phyloP scores from a whole-genome alignment of 2,113 vertebrate genomes.

The Ciconia boyciana region DNA sequence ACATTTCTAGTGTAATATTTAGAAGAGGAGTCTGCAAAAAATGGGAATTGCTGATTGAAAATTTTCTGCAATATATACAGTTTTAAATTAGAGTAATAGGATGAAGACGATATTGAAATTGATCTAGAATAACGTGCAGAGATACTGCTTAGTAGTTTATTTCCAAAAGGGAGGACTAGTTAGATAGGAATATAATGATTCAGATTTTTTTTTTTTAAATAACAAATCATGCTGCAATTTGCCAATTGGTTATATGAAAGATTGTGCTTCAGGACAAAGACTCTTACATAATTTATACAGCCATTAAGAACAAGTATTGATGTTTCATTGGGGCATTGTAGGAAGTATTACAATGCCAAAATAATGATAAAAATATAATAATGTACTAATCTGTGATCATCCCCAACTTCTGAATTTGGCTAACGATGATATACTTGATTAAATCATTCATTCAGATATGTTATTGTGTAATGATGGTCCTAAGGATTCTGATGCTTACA shows the following conservation, averaged over 20 bases:
- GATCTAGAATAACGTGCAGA: neutral
- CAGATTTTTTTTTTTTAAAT: neutral
- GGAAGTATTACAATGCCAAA: neutral
- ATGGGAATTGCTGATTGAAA: neutral
- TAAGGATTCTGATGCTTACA: neutral
- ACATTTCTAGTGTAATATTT: neutral
- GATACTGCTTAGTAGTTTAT: neutral
- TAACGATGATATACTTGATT: neutral
- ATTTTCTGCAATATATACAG: neutral
- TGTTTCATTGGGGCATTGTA: neutral
- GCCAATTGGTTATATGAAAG: neutral
- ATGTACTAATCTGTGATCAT: neutral
- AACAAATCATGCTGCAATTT: neutral
- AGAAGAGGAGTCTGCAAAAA: neutral
- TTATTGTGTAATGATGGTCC: neutral
- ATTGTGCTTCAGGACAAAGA: neutral
- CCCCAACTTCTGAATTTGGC: neutral
- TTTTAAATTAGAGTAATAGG: neutral
- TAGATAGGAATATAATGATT: neutral
- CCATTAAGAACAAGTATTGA: neutral
- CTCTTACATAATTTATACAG: neutral
- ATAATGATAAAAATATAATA: neutral
- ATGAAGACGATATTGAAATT: neutral
- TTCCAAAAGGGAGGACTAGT: neutral
- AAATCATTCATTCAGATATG: neutral